Conservation (phyloP, 2,113 vertebrate genomes). For the Sebastes schlegelii region DNA sequence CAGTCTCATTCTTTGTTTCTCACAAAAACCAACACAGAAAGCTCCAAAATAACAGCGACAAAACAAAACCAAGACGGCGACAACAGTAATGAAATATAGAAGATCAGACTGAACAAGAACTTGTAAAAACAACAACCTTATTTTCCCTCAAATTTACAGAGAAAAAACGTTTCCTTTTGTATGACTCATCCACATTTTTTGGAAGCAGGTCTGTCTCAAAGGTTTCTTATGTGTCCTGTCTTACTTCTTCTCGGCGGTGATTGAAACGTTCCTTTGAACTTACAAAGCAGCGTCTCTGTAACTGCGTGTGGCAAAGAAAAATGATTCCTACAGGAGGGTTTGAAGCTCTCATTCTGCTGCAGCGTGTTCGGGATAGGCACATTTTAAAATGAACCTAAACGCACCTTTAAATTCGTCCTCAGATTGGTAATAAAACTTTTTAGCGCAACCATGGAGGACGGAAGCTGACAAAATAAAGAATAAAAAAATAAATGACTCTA, state of each 20-base stretch:
- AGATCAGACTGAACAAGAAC: constrained; percentile 24
- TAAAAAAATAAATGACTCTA: too few species aligned
- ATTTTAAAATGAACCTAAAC: background rate
- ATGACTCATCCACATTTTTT: constrained; percentile 19
- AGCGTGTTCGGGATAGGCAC: background rate
- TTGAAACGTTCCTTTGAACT: constrained; percentile 51
- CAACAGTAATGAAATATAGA: background rate
- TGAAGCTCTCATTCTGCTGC: background rate
- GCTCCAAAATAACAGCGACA: constrained; percentile 8
- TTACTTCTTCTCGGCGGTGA: constrained; percentile 19
- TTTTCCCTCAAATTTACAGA: background rate
- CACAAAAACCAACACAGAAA: background rate
- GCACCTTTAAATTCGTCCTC: too few species aligned
- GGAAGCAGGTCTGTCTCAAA: background rate
- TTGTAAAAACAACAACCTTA: background rate
- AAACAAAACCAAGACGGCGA: background rate
- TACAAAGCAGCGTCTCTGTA: background rate
- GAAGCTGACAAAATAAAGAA: too few species aligned
- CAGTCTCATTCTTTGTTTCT: constrained; percentile 1
- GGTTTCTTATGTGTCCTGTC: constrained; percentile 19
- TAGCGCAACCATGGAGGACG: too few species aligned
- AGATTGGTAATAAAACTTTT: too few species aligned
- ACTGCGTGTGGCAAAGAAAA: background rate
- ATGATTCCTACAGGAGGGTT: background rate
- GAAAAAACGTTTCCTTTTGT: background rate